Percentiles rank a stretch among this genome's conserved stretches.
These are phyloP conservation scores for Sphenopsis melanotis DNA, from an alignment of 2,797 vertebrate species.

Conservation along the genomic window DNA sequence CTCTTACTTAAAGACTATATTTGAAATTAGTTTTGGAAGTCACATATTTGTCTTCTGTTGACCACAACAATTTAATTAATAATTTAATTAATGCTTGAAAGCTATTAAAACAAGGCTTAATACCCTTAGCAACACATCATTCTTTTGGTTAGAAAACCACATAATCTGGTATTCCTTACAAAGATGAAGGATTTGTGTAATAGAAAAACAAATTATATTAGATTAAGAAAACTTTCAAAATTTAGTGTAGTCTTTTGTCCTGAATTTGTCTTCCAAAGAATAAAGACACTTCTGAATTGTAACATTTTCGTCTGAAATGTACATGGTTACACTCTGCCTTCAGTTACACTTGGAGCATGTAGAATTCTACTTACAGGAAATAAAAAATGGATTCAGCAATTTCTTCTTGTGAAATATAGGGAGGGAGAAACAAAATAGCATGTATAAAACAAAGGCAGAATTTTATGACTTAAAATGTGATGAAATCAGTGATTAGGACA, in stretches of 20 bases:
- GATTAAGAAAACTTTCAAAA: neutral
- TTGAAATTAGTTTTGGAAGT: neutral
- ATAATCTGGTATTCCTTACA: neutral
- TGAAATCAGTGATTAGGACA: neutral
- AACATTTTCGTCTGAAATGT: neutral
- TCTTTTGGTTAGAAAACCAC: neutral
- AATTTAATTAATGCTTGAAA: neutral
- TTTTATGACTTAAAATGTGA: neutral
- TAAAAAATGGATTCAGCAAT: neutral
- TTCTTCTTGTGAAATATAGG: neutral
- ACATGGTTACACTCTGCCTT: neutral
- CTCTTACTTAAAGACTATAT: neutral
- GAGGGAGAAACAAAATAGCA: neutral
- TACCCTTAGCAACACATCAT: neutral
- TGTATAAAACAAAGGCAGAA: neutral
- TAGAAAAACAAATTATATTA: neutral
- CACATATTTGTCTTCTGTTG: slow-evolving; percentile 14
- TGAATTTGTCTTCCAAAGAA: neutral
- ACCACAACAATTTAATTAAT: slow-evolving; percentile 28
- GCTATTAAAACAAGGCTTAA: neutral
- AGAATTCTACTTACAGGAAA: neutral
- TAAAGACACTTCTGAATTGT: neutral
- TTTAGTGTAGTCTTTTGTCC: neutral
- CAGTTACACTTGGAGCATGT: neutral
- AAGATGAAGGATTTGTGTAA: neutral